These are phyloP conservation scores for Siniperca obscura DNA, from an alignment of 2,797 vertebrate genomes.

Conservation along the genomic window DNA sequence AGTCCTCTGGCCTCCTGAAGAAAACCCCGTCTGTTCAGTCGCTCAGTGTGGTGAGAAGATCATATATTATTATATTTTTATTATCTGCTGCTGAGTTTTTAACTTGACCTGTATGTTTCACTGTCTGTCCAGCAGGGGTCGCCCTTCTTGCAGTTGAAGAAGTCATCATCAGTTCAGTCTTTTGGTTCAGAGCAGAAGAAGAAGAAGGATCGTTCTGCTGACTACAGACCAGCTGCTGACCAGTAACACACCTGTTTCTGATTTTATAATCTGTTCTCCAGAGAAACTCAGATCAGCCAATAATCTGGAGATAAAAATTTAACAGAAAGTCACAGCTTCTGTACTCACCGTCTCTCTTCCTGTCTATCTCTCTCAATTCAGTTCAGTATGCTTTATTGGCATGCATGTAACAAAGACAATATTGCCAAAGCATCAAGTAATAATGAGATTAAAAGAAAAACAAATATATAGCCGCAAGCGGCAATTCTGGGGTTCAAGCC, in stretches of 20 bases:
- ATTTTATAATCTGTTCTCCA: too few species aligned
- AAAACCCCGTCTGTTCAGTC: conserved; percentile 75
- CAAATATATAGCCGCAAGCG: too few species aligned
- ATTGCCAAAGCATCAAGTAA: too few species aligned
- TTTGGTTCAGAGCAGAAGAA: conserved; percentile 80
- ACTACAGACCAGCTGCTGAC: conserved; percentile 80
- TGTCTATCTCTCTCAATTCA: background rate
- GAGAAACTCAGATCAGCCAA: background rate
- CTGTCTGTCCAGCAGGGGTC: conserved; percentile 83
- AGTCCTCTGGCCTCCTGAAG: conserved; percentile 54
- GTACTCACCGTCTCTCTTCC: background rate
- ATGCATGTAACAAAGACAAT: too few species aligned
- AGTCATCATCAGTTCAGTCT: conserved; percentile 86
- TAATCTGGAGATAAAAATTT: background rate
- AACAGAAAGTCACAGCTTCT: background rate
- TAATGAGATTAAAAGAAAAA: too few species aligned
- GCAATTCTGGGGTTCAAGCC: too few species aligned
- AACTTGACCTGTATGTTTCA: background rate
- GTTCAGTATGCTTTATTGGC: too few species aligned
- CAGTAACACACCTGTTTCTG: conserved; percentile 31
- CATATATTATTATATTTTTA: background rate
- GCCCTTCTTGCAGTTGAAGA: conserved; percentile 84
- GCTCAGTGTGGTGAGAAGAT: conserved; percentile 70
- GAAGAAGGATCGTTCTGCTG: conserved; percentile 79
- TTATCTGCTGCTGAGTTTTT: background rate